A percentile compares a stretch with the other conserved stretches of the same genome.
Evolutionary conservation across 1,140 invertebrate genomes (phyloP).

Genomic region (Pogonognathellus flavescens): DNA sequence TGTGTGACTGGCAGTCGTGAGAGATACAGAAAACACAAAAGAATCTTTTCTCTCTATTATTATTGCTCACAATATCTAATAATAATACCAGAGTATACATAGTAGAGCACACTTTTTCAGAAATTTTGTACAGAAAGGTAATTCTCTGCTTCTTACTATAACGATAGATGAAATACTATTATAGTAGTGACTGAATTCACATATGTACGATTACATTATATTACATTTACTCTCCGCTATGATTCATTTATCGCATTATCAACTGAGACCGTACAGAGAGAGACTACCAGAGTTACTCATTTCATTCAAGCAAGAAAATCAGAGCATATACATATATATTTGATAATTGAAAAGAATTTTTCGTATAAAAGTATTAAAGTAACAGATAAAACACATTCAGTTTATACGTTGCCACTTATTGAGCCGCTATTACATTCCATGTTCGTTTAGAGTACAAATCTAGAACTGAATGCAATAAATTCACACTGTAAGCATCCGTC

Average conservation of each 20-base stretch:
- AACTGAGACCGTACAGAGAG: not conserved
- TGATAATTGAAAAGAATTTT: conserved; percentile 19
- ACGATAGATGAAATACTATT: too few species aligned
- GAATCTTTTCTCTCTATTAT: not conserved
- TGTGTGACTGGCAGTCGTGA: not conserved
- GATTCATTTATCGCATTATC: conserved; percentile 17
- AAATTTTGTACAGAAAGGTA: too few species aligned
- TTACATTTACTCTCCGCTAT: conserved; percentile 6
- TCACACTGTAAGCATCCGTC: too few species aligned
- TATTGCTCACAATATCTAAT: not conserved
- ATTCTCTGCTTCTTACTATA: too few species aligned
- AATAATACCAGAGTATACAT: not conserved
- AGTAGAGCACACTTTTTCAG: not conserved
- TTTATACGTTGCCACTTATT: not conserved
- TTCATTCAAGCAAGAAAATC: conserved; percentile 39
- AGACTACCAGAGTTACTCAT: conserved; percentile 3
- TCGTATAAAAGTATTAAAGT: not conserved
- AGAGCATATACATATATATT: conserved; percentile 14
- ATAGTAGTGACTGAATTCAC: too few species aligned
- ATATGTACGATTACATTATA: conserved; percentile 21
- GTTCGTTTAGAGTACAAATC: too few species aligned
- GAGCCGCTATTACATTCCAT: not conserved
- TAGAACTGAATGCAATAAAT: too few species aligned
- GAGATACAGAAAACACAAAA: not conserved
- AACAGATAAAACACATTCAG: not conserved